These are phyloP conservation scores for Cephus rjabovi DNA, from an alignment of 2,888 invertebrate genomes.

Conservation along the genomic window DNA sequence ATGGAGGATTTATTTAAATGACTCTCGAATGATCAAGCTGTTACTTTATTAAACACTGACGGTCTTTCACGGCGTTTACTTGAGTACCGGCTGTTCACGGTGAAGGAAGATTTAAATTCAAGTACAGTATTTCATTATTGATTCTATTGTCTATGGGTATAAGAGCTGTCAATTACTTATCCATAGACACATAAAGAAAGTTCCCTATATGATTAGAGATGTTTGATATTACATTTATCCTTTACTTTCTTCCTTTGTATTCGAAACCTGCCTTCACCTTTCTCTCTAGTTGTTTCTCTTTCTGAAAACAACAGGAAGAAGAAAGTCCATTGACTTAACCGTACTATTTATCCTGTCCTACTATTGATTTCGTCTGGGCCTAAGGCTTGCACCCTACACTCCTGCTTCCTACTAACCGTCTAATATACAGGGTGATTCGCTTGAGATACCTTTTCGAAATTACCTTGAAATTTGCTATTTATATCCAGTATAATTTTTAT, in stretches of 20 bases:
- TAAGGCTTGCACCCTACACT: conserved; percentile 30
- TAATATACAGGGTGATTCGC: conserved; percentile 26
- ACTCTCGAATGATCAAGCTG: neutral
- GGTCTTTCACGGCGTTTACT: neutral
- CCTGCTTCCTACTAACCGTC: neutral
- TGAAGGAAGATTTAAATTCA: neutral
- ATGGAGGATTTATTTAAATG: neutral
- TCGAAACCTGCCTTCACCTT: neutral
- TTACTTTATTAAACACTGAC: neutral
- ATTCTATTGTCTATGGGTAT: neutral
- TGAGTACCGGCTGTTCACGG: neutral
- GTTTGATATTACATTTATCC: neutral
- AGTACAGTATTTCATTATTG: neutral
- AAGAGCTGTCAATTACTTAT: neutral
- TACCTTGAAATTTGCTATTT: neutral
- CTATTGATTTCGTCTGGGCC: conserved; percentile 54
- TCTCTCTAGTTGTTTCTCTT: neutral
- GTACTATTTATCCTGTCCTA: conserved; percentile 5
- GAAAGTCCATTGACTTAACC: conserved; percentile 20
- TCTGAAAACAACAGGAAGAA: neutral
- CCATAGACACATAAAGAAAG: neutral
- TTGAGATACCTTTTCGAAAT: neutral
- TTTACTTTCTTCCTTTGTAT: neutral
- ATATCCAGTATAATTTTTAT: too few species aligned
- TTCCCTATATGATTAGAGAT: neutral